These are phyloP conservation scores for Chelidonichthys spinosus DNA, from an alignment of 2,797 vertebrate genomes.

Conservation along the genomic window DNA sequence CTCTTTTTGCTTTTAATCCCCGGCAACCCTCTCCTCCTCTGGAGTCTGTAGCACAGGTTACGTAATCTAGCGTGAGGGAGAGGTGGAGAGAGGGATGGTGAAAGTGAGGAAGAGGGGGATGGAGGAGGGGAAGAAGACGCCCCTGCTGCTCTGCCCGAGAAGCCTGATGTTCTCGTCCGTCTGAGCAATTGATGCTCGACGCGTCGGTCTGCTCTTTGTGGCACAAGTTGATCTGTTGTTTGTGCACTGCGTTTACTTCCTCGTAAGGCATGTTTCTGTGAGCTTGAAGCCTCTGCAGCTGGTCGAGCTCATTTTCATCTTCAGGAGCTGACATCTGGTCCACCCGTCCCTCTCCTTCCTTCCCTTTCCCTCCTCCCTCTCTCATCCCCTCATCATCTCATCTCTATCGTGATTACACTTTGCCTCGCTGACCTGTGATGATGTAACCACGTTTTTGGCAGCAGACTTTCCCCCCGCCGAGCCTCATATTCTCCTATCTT, in stretches of 20 bases:
- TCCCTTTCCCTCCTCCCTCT: conserved; percentile 31
- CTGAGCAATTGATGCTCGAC: conserved; percentile 37
- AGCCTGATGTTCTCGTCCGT: conserved; percentile 51
- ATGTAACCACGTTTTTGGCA: conserved; percentile 80
- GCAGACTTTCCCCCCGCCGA: conserved; percentile 55
- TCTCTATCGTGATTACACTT: conserved; percentile 78
- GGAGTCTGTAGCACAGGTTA: conserved; percentile 64
- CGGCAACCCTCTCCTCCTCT: conserved; percentile 35
- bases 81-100: conserved; percentile 38
- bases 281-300: conserved; percentile 29
- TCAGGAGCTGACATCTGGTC: conserved; percentile 76
- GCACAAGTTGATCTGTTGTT: conserved; percentile 6
- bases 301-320: conserved; percentile 63
- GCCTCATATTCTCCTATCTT: conserved; percentile 57
- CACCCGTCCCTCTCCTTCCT: conserved; percentile 36
- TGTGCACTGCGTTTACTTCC: background rate
- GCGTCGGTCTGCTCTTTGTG: conserved; percentile 22
- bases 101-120: conserved; percentile 27
- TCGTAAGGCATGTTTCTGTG: conserved; percentile 28
- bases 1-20: conserved; percentile 39
- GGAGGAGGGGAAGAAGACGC: conserved; percentile 38
- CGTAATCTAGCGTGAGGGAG: conserved; percentile 64
- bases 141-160: conserved; percentile 32
- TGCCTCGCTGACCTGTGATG: conserved; percentile 74
- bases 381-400: conserved; percentile 66